A percentile compares a stretch with the other conserved stretches of the same genome.
Conservation (phyloP, 2,888 invertebrate genomes). For the Meandrusa payeni region DNA sequence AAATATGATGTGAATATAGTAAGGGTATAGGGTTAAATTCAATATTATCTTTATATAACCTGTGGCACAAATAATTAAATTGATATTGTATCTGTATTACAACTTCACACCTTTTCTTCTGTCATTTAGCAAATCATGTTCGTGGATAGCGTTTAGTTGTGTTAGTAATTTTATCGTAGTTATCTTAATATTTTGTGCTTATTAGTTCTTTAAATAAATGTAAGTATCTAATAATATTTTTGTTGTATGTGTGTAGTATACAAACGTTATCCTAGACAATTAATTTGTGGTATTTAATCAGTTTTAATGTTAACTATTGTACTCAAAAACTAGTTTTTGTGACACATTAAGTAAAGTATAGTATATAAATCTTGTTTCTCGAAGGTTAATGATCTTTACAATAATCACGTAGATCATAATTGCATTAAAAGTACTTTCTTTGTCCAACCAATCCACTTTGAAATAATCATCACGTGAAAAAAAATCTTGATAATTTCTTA, state of each 20-base stretch:
- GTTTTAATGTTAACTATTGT: slow-evolving; percentile 16
- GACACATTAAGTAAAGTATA: slow-evolving; percentile 13
- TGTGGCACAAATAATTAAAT: no score
- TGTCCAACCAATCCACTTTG: background rate
- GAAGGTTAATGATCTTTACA: slow-evolving; percentile 16
- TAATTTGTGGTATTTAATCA: no score
- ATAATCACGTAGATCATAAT: slow-evolving; percentile 2
- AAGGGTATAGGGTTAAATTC: no score
- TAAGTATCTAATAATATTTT: slow-evolving; percentile 18
- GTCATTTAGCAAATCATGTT: slow-evolving; percentile 58
- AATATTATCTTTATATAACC: no score
- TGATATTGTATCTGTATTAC: slow-evolving; percentile 30
- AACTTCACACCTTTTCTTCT: slow-evolving; percentile 26
- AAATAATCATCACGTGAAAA: background rate
- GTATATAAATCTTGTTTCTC: slow-evolving; percentile 5
- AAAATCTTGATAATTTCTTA: background rate
- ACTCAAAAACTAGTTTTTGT: slow-evolving; percentile 25
- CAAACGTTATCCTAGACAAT: no score
- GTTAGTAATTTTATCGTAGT: slow-evolving; percentile 22
- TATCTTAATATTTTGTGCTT: slow-evolving; percentile 2
- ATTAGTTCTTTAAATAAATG: slow-evolving; percentile 8
- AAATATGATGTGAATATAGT: no score
- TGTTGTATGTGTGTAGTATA: no score
- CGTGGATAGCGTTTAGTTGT: slow-evolving; percentile 33
- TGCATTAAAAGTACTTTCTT: background rate